These are phyloP conservation scores for Petrolisthes manimaculis DNA, from an alignment of 2,888 invertebrate species.

Conservation along the genomic window DNA sequence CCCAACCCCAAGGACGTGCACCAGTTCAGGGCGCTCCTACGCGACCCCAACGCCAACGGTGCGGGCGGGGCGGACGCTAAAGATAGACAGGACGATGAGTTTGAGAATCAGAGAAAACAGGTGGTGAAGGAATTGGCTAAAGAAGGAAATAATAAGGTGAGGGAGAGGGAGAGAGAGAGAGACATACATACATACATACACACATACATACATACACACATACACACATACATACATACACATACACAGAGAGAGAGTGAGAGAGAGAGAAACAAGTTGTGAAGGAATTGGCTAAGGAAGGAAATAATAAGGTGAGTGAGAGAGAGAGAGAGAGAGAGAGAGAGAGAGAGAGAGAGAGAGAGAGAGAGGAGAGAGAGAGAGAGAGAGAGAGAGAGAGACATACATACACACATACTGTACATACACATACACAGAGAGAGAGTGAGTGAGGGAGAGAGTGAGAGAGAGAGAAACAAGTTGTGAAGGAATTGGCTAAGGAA, in stretches of 20 bases:
- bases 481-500: conserved; percentile 82
- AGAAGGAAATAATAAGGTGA: neutral
- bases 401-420: no score
- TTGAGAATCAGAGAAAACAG: conserved; percentile 89
- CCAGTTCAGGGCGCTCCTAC: conserved; percentile 61
- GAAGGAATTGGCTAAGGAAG: conserved; percentile 82
- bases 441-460: conserved; percentile 75
- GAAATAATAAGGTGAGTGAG: conserved; percentile 57
- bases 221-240: no score
- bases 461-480: conserved; percentile 89
- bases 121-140: conserved; percentile 88
- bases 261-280: conserved; percentile 92
- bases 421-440: neutral
- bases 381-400: no score
- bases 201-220: no score
- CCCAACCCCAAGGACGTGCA: conserved; percentile 34
- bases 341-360: no score
- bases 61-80: conserved; percentile 71
- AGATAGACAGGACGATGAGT: conserved; percentile 82
- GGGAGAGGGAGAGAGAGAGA: no score
- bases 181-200: no score
- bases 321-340: no score
- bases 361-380: no score
- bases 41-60: conserved; percentile 48
- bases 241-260: conserved; percentile 80